These are phyloP conservation scores for Ptyas mucosa DNA, from an alignment of 2,113 vertebrate species.

Conservation along the genomic window DNA sequence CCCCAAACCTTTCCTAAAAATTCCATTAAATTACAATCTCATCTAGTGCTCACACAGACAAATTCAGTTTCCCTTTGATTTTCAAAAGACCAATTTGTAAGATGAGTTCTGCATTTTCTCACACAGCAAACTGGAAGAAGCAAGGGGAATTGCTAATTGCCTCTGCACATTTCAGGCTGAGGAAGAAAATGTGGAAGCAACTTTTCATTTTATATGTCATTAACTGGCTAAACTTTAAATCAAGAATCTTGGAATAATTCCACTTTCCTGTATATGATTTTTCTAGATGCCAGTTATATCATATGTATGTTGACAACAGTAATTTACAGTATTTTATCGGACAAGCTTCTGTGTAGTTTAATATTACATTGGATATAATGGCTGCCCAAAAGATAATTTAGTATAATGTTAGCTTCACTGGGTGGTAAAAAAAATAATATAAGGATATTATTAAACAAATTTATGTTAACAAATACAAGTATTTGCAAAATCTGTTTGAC, in stretches of 20 bases:
- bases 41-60: conserved; percentile 68
- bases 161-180: conserved; percentile 55
- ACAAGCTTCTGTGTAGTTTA: background rate
- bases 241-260: conserved; percentile 46
- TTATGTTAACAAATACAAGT: background rate
- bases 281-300: conserved; percentile 45
- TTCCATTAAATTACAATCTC: conserved; percentile 77
- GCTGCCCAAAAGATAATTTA: conserved; percentile 24
- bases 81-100: conserved; percentile 86
- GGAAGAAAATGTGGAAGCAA: conserved; percentile 59
- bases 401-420: background rate
- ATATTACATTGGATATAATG: background rate
- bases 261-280: conserved; percentile 40
- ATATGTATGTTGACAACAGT: background rate
- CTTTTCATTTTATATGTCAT: conserved; percentile 54
- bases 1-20: conserved; percentile 67
- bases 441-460: background rate
- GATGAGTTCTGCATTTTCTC: conserved; percentile 71
- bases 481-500: background rate
- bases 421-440: background rate
- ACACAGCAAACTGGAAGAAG: conserved; percentile 60
- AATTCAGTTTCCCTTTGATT: conserved; percentile 76
- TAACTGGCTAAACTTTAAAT: conserved; percentile 69
- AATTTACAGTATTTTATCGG: background rate
- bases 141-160: conserved; percentile 78